phyloP scores from a whole-genome alignment of 2,888 invertebrate genomes.

The Apodemia zela region DNA sequence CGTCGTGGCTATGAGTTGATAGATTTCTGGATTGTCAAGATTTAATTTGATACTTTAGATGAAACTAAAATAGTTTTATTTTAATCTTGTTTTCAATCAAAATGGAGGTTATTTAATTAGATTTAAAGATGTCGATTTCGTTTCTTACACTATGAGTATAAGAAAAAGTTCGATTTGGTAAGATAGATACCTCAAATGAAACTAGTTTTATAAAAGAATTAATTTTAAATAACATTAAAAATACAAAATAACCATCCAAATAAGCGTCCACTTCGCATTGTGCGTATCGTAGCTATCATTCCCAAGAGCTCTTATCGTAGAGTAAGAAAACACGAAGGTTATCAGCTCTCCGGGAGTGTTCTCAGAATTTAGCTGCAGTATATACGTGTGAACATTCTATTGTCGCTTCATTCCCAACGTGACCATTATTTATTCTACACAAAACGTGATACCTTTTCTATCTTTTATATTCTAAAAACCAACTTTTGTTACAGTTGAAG shows the following conservation, averaged over 20 bases:
- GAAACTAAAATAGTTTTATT: too few species aligned
- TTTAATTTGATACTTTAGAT: too few species aligned
- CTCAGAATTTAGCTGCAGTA: conserved; percentile 27
- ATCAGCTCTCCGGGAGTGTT: conserved; percentile 32
- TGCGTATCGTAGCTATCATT: conserved; percentile 1
- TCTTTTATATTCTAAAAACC: neutral
- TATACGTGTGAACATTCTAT: conserved; percentile 19
- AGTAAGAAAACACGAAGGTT: conserved; percentile 35
- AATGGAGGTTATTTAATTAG: too few species aligned
- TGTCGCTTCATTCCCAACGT: conserved; percentile 22
- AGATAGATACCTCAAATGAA: too few species aligned
- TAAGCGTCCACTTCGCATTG: neutral
- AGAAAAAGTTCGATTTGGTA: too few species aligned
- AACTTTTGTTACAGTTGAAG: too few species aligned
- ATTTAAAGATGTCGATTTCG: too few species aligned
- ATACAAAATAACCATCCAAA: neutral
- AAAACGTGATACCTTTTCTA: conserved; percentile 12
- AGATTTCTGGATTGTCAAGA: too few species aligned
- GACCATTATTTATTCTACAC: conserved; percentile 12
- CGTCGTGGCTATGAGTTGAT: too few species aligned
- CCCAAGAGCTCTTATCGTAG: conserved; percentile 33
- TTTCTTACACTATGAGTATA: too few species aligned
- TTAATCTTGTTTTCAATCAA: too few species aligned
- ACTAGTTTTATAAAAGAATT: too few species aligned
- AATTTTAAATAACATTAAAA: neutral